Percentiles rank a stretch among this genome's conserved stretches.
These are phyloP conservation scores for Ploceus nigricollis DNA, from an alignment of 2,113 vertebrate genomes.

Conservation along the genomic window DNA sequence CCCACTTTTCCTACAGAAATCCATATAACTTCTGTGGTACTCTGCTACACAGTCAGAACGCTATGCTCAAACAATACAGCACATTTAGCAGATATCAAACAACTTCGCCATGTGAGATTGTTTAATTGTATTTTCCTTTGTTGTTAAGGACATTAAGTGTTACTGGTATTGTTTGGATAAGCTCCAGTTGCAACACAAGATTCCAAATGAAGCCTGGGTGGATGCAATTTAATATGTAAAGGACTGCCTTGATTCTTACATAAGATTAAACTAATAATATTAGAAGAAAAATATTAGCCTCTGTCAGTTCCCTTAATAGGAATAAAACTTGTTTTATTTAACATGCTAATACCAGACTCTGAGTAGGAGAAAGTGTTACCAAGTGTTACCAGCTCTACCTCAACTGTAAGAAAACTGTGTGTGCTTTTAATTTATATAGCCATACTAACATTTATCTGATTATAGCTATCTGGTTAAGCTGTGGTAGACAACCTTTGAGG, in stretches of 20 bases:
- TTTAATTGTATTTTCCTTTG: constrained; percentile 40
- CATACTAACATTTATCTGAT: background rate
- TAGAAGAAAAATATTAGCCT: background rate
- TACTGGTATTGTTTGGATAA: background rate
- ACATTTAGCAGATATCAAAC: background rate
- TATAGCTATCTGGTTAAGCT: background rate
- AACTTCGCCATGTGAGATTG: background rate
- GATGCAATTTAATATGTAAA: constrained; percentile 10
- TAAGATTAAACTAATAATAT: constrained; percentile 4
- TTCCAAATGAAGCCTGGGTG: constrained; percentile 1
- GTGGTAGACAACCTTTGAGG: background rate
- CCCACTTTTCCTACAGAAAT: background rate
- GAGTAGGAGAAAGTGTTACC: background rate
- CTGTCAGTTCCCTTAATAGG: background rate
- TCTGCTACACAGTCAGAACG: background rate
- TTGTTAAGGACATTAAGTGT: background rate
- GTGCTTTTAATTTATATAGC: background rate
- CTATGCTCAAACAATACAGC: background rate
- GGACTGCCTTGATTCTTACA: background rate
- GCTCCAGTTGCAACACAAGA: background rate
- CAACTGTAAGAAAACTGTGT: background rate
- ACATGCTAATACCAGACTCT: background rate
- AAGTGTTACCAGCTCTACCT: background rate
- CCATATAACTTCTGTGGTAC: rapidly evolving
- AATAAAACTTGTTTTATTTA: background rate